phyloP scores from a whole-genome alignment of 2,113 vertebrate genomes.

The Candoia aspera region DNA sequence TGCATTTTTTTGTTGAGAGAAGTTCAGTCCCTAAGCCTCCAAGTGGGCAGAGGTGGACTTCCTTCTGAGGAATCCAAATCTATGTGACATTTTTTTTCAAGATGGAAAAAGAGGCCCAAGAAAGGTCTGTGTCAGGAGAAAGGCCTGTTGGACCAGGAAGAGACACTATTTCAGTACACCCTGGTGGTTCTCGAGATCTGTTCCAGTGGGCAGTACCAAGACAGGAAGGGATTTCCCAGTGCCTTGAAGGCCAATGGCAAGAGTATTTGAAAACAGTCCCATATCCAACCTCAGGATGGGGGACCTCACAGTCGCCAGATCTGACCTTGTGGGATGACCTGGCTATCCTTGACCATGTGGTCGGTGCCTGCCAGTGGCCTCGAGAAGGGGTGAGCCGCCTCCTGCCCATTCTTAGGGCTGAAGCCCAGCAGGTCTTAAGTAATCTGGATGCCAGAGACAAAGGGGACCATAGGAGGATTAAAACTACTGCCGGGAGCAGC shows the following conservation, averaged over 20 bases:
- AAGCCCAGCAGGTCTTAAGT: conserved; percentile 22
- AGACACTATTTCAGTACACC: background rate
- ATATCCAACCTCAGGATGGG: background rate
- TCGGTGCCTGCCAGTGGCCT: conserved; percentile 10
- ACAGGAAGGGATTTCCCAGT: background rate
- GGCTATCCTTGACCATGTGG: conserved; percentile 1
- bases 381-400: conserved; percentile 5
- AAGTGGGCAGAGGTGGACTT: background rate
- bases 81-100: background rate
- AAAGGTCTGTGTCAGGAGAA: background rate
- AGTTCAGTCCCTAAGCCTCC: background rate
- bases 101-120: conserved; percentile 5
- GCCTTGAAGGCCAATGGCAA: conserved; percentile 5
- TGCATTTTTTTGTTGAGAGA: background rate
- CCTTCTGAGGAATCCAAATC: background rate
- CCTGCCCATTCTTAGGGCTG: background rate
- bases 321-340: background rate
- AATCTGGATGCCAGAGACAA: conserved; percentile 4
- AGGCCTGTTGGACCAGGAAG: background rate
- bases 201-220: background rate
- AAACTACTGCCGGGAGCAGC: conserved; percentile 38
- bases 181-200: background rate
- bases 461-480: conserved; percentile 20
- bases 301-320: background rate
- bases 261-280: conserved; percentile 28